These are phyloP conservation scores for Diabrotica balteata DNA, from an alignment of 2,888 invertebrate species.

Conservation along the genomic window DNA sequence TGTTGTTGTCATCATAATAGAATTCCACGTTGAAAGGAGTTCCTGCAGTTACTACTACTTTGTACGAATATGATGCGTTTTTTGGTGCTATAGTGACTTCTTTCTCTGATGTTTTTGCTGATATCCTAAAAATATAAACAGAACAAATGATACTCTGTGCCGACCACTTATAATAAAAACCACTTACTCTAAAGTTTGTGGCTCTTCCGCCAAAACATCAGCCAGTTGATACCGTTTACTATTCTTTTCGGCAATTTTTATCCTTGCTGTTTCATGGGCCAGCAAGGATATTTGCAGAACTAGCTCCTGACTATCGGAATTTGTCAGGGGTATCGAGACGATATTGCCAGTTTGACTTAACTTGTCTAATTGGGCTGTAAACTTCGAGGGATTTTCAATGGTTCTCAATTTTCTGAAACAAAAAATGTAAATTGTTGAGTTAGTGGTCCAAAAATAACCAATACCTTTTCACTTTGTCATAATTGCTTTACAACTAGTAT, in stretches of 20 bases:
- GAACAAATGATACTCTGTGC: background rate
- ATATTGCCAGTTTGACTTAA: slow-evolving; percentile 10
- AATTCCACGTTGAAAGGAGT: slow-evolving; percentile 33
- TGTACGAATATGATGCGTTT: slow-evolving; percentile 2
- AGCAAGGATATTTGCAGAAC: slow-evolving; percentile 28
- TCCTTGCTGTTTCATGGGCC: slow-evolving; percentile 15
- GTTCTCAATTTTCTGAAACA: slow-evolving; percentile 10
- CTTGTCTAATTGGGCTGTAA: slow-evolving; percentile 15
- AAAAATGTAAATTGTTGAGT: background rate
- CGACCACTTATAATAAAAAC: background rate
- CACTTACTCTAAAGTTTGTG: slow-evolving; percentile 29
- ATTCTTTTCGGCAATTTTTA: slow-evolving; percentile 27
- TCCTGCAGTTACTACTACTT: slow-evolving; percentile 27
- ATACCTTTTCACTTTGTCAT: no score
- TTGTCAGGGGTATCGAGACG: slow-evolving; percentile 25
- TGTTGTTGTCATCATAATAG: slow-evolving; percentile 16
- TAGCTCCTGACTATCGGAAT: slow-evolving; percentile 20
- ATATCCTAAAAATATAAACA: background rate
- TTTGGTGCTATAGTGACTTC: background rate
- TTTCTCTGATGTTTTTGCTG: slow-evolving; percentile 7
- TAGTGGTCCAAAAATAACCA: no score
- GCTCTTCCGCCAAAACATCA: slow-evolving; percentile 35
- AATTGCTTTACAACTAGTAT: no score
- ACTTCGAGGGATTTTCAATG: background rate
- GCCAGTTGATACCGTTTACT: slow-evolving; percentile 33